Conservation (phyloP, 2,797 vertebrate species). For the Characodon lateralis region DNA sequence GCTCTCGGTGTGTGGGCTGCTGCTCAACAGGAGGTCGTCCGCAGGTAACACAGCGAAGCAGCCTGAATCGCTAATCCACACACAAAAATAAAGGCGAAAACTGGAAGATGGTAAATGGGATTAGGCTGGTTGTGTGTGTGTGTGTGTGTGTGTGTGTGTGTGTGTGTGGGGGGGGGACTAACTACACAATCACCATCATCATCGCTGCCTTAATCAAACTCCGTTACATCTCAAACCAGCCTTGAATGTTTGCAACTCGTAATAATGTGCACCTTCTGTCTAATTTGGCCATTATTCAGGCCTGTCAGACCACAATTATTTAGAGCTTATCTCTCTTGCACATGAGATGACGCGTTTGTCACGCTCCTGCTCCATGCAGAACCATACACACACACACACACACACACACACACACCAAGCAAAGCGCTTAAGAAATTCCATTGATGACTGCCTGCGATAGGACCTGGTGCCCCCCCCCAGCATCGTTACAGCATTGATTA, state of each 20-base stretch:
- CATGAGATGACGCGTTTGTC: slow-evolving; percentile 83
- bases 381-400: slow-evolving; percentile 40
- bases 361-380: slow-evolving; percentile 66
- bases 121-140: slow-evolving; percentile 26
- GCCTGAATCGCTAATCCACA: slow-evolving; percentile 43
- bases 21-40: slow-evolving; percentile 67
- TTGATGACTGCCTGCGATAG: slow-evolving; percentile 75
- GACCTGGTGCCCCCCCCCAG: slow-evolving; percentile 23
- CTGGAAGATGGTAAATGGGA: slow-evolving; percentile 41
- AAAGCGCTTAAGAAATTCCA: slow-evolving; percentile 68
- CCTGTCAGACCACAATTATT: slow-evolving; percentile 85
- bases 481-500: slow-evolving; percentile 79
- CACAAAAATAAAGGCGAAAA: slow-evolving; percentile 16
- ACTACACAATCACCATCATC: slow-evolving; percentile 50
- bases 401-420: slow-evolving; percentile 16
- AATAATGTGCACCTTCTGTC: slow-evolving; percentile 80
- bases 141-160: not conserved
- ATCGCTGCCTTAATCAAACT: slow-evolving; percentile 66
- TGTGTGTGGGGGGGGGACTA: not conserved
- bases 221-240: slow-evolving; percentile 69
- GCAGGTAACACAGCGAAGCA: slow-evolving; percentile 59
- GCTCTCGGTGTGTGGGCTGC: slow-evolving; percentile 66
- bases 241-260: slow-evolving; percentile 70
- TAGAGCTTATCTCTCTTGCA: slow-evolving; percentile 83
- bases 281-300: slow-evolving; percentile 86